phyloP scores from a whole-genome alignment of 1,140 invertebrate genomes.

The Trissolcus basalis region DNA sequence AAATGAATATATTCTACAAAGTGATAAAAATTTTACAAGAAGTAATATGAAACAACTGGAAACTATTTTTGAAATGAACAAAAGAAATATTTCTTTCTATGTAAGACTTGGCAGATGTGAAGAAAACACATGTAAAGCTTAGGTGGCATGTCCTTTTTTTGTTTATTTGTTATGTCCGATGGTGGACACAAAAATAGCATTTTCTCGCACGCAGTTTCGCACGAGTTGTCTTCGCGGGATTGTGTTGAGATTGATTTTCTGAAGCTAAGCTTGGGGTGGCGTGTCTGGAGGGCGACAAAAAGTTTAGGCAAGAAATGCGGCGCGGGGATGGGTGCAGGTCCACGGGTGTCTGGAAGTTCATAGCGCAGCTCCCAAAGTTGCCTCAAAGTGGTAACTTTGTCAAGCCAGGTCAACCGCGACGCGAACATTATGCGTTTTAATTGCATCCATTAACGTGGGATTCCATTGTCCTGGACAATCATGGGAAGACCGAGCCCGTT shows the following conservation, averaged over 20 bases:
- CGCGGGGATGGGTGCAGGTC: conserved; percentile 8
- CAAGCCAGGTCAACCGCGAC: conserved; percentile 57
- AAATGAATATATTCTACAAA: too few species aligned
- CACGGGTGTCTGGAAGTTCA: conserved; percentile 36
- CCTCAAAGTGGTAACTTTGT: conserved; percentile 59
- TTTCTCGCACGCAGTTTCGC: not conserved
- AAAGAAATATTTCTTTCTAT: too few species aligned
- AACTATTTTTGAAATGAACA: too few species aligned
- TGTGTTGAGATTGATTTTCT: conserved; percentile 43
- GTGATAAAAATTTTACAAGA: too few species aligned
- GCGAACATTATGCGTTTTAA: conserved; percentile 62
- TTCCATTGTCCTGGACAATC: conserved; percentile 58
- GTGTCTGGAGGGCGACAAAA: conserved; percentile 32
- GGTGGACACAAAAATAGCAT: not conserved
- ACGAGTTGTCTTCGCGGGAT: conserved; percentile 21
- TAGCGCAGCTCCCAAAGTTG: conserved; percentile 48
- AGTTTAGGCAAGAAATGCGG: conserved; percentile 36
- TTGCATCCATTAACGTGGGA: conserved; percentile 61
- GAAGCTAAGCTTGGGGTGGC: conserved; percentile 6
- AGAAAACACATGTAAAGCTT: too few species aligned
- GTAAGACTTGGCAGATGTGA: too few species aligned
- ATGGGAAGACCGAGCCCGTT: conserved; percentile 34
- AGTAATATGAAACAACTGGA: too few species aligned
- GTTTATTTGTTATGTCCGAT: too few species aligned
- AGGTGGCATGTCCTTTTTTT: too few species aligned